These are phyloP conservation scores for Triplophysa siluroides DNA, from an alignment of 2,113 vertebrate genomes.

Conservation along the genomic window DNA sequence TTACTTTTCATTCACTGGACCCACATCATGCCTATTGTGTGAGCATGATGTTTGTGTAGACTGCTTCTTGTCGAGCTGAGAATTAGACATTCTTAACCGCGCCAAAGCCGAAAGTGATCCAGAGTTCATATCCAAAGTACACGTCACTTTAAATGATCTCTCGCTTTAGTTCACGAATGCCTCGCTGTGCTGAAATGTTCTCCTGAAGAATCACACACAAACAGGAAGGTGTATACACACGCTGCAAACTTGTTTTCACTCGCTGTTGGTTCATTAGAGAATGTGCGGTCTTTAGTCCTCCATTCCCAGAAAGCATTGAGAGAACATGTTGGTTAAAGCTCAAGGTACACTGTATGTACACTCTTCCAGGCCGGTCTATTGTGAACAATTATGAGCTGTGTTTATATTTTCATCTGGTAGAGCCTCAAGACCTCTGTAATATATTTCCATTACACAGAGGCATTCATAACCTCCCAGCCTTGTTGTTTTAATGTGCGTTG, in stretches of 20 bases:
- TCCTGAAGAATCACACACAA: conserved; percentile 13
- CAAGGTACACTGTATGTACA: conserved; percentile 22
- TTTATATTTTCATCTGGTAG: conserved; percentile 23
- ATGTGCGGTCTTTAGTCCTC: conserved; percentile 5
- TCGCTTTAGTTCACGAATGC: conserved; percentile 29
- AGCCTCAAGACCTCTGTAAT: conserved; percentile 1
- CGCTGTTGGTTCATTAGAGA: conserved; percentile 2
- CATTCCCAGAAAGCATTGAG: conserved; percentile 26
- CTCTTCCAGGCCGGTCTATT: conserved; percentile 2
- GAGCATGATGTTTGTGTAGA: conserved; percentile 25
- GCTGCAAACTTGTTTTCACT: conserved; percentile 31
- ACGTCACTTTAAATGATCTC: conserved; percentile 39
- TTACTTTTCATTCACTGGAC: conserved; percentile 13
- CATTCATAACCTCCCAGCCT: neutral
- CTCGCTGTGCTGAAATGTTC: neutral
- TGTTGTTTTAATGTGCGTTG: neutral
- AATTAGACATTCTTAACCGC: conserved; percentile 7
- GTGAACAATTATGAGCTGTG: conserved; percentile 28
- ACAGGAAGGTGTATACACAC: neutral
- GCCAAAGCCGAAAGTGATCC: conserved; percentile 33
- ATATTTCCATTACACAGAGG: conserved; percentile 13
- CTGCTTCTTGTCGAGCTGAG: neutral
- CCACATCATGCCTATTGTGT: conserved; percentile 1
- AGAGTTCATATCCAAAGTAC: conserved; percentile 39
- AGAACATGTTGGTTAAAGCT: conserved; percentile 10